Percentiles rank a stretch among this genome's conserved stretches.
Evolutionary conservation across 1,140 invertebrate species (phyloP).

Genomic region (Phymastichus coffea): DNA sequence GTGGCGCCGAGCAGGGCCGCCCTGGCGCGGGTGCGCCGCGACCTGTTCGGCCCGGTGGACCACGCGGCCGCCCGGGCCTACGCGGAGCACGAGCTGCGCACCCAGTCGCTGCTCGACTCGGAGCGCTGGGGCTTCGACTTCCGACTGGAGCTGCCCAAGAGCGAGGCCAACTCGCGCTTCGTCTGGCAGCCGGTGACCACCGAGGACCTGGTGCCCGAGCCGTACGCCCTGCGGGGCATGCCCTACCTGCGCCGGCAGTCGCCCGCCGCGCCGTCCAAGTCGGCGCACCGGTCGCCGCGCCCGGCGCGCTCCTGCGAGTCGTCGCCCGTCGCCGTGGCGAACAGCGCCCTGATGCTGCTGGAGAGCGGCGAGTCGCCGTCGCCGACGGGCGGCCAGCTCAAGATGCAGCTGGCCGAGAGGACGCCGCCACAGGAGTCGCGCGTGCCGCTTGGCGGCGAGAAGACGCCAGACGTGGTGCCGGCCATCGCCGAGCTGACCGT

Average conservation of each 20-base stretch:
- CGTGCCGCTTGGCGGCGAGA: slow-evolving; percentile 45
- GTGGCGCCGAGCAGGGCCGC: slow-evolving; percentile 45
- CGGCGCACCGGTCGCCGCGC: too few relatives aligned
- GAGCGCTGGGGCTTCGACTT: slow-evolving; percentile 59
- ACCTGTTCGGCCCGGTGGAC: slow-evolving; percentile 60
- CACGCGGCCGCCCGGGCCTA: slow-evolving; percentile 54
- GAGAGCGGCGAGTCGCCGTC: too few relatives aligned
- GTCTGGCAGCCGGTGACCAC: slow-evolving; percentile 47
- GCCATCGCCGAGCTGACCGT: slow-evolving; percentile 17
- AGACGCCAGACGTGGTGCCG: slow-evolving; percentile 30
- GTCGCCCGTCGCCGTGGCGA: too few relatives aligned
- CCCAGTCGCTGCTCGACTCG: slow-evolving; percentile 49
- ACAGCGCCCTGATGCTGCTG: too few relatives aligned
- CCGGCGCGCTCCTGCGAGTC: too few relatives aligned
- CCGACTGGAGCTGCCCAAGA: slow-evolving; percentile 44
- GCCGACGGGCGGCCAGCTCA: too few relatives aligned
- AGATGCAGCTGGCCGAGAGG: slow-evolving; percentile 41
- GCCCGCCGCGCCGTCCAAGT: too few relatives aligned
- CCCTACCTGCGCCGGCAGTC: not conserved
- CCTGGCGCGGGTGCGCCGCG: slow-evolving; percentile 51
- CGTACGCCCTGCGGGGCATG: slow-evolving; percentile 53
- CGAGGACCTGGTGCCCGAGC: slow-evolving; percentile 49
- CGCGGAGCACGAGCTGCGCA: slow-evolving; percentile 51
- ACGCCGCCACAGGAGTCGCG: slow-evolving; percentile 47
- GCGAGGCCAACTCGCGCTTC: slow-evolving; percentile 47